These are phyloP conservation scores for Acanthosepion lycidas DNA, from an alignment of 2,888 invertebrate species.

Conservation along the genomic window DNA sequence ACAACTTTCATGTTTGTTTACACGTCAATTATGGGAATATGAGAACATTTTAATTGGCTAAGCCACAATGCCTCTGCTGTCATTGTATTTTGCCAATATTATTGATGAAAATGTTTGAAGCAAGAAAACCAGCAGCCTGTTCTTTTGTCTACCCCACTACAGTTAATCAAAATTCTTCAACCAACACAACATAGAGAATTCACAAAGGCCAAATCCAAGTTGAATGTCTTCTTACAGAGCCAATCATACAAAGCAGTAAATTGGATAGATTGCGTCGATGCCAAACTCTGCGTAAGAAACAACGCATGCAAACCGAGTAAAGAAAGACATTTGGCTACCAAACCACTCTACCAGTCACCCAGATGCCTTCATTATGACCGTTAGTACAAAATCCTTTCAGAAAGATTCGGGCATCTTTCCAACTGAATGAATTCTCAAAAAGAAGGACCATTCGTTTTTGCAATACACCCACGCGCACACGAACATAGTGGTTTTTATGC, in stretches of 20 bases:
- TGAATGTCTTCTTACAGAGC: background rate
- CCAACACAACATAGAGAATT: background rate
- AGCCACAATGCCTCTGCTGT: background rate
- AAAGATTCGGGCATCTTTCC: background rate
- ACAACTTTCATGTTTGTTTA: no score
- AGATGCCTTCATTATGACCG: background rate
- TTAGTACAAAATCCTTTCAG: background rate
- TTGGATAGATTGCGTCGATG: background rate
- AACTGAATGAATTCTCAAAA: background rate
- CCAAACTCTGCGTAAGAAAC: background rate
- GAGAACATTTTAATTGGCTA: background rate
- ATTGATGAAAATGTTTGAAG: background rate
- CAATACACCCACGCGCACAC: background rate
- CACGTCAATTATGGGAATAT: no score
- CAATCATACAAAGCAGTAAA: background rate
- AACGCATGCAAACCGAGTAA: background rate
- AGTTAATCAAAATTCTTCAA: background rate
- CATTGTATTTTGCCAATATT: background rate
- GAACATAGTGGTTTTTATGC: background rate
- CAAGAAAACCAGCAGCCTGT: background rate
- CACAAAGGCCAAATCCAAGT: background rate
- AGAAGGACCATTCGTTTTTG: background rate
- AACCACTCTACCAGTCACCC: background rate
- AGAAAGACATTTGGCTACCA: background rate
- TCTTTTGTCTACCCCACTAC: background rate